Percentiles rank a stretch among this genome's conserved stretches.
phyloP scores from a whole-genome alignment of 2,113 vertebrate genomes.

The human (Homo sapiens) region GRCh38 chr3:72858001-72858500 shows the following conservation, averaged over 20 bases:
- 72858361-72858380: no score
- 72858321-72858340: no score
- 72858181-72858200: neutral
- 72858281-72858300: no score
- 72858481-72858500: no score
- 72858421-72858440: no score
- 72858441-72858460: no score
- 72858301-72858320: no score
- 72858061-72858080: neutral
- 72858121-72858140: neutral
- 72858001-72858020: neutral
- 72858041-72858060: neutral
- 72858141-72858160: neutral
- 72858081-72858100: neutral
- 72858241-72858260: neutral
- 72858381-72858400: no score
- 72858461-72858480: no score
- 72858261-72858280: no score
- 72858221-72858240: neutral
- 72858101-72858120: neutral
- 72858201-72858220: neutral
- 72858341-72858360: no score
- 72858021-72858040: neutral
- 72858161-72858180: neutral
- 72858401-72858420: no score